These are phyloP conservation scores for Poeciliopsis retropinna DNA, from an alignment of 2,113 vertebrate genomes.

Conservation along the genomic window DNA sequence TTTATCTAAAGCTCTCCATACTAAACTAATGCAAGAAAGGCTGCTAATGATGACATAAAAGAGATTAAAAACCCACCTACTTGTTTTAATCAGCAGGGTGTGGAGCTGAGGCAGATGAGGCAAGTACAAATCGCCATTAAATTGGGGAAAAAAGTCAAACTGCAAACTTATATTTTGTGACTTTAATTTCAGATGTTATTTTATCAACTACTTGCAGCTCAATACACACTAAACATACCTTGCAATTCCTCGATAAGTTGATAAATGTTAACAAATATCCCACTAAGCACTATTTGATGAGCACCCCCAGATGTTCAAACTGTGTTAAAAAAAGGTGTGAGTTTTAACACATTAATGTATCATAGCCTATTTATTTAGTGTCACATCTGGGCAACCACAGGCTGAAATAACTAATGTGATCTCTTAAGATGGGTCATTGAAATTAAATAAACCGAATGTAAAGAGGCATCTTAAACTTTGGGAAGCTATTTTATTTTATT, in stretches of 20 bases:
- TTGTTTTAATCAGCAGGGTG: not conserved
- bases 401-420: not conserved
- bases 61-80: not conserved
- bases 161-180: not conserved
- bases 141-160: not conserved
- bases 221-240: no score
- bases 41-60: not conserved
- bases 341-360: no score
- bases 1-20: not conserved
- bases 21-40: not conserved
- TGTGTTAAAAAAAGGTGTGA: no score
- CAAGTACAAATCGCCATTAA: not conserved
- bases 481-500: conserved; percentile 1
- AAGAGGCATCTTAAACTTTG: not conserved
- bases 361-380: no score
- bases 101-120: not conserved
- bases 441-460: not conserved
- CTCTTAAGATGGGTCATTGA: not conserved
- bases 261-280: no score
- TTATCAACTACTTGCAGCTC: no score
- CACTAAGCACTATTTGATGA: no score
- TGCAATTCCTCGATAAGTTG: no score
- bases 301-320: no score
- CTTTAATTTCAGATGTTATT: no score
- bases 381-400: not conserved